Base-by-base conservation (phyloP, 2,888 invertebrate genomes). In the Antheraea assamensis region DNA sequence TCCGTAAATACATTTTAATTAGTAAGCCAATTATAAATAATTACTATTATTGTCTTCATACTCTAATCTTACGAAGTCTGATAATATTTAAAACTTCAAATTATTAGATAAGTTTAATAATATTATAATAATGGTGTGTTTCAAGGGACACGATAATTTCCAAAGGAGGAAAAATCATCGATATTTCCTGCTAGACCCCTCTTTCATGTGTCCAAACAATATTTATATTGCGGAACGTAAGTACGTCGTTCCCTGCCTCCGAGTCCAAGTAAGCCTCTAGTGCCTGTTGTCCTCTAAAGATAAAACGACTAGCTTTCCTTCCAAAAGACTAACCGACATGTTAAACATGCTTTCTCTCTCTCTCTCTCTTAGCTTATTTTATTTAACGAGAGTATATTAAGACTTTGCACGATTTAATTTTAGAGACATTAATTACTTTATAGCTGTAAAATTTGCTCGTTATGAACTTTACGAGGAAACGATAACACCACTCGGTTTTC, bases 281-380 rank as follows among this genome's bases (percentile, higher is more conserved):
- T 84, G 86, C 85, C 86, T 87, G 87, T 90, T 92, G 93, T 90
- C 88, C 92, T 83, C 88, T 83, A 88, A 88, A 89, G 93, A 93
- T 90, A 93, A 93, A 93, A 88, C 85, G 88, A 85, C 84, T 83
- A 86, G 88, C 87, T 87, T 87, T 88, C 84, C 86, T 86, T 83
- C 78, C 79, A 81, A 85, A 84, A 85, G 81, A 85, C 82, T 84
- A 76, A 75, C 78, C 77, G 78, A 78, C 79, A 78, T 83, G 82
- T 84, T 79, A 83, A 85, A 84, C 81, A 82, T 76, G 75, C 79
- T 81, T 80, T 78, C 78, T 77, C 58, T 52, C 73, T 31, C 75
- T 71, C 64, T 73, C 35, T 75, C n/a, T 70, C 64, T 74, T 73
- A n/a, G n/a, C n/a, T n/a, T n/a, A n/a, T 80, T 83, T 82, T 86